These are phyloP conservation scores for Chanos chanos DNA, from an alignment of 2,797 vertebrate genomes.

Conservation along the genomic window DNA sequence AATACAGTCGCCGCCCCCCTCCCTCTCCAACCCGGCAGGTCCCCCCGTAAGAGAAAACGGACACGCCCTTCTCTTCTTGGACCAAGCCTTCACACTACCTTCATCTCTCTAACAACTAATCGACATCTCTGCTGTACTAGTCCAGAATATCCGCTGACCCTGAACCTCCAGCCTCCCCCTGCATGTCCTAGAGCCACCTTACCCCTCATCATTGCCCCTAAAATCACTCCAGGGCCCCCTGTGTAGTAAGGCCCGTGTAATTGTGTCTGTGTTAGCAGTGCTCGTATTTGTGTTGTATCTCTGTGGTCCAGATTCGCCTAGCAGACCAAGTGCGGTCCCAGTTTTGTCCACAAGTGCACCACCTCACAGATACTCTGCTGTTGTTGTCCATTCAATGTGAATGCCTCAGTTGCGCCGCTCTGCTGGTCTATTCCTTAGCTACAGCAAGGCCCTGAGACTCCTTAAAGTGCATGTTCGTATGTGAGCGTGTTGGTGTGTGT, in stretches of 20 bases:
- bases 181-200: constrained; percentile 58
- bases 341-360: constrained; percentile 46
- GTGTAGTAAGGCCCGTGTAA: too few relatives aligned
- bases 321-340: constrained; percentile 54
- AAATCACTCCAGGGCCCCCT: too few relatives aligned
- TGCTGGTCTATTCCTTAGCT: neutral
- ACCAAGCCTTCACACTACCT: constrained; percentile 10
- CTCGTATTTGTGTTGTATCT: constrained; percentile 69
- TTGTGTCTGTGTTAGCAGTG: constrained; percentile 60
- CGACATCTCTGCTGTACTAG: neutral
- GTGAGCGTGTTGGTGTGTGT: constrained; percentile 9
- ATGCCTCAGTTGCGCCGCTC: neutral
- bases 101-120: constrained; percentile 18
- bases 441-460: constrained; percentile 68
- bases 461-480: constrained; percentile 68
- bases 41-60: constrained; percentile 58
- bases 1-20: constrained; percentile 68
- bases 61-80: neutral
- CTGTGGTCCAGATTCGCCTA: constrained; percentile 63
- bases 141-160: too few relatives aligned
- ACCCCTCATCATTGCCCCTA: too few relatives aligned
- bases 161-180: constrained; percentile 52
- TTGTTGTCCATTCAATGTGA: neutral
- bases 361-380: neutral
- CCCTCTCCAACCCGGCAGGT: constrained; percentile 75